Percentiles rank a stretch among this genome's conserved stretches.
These are phyloP conservation scores for Ischnus inquisitorius DNA, from an alignment of 2,888 invertebrate species.

Conservation along the genomic window DNA sequence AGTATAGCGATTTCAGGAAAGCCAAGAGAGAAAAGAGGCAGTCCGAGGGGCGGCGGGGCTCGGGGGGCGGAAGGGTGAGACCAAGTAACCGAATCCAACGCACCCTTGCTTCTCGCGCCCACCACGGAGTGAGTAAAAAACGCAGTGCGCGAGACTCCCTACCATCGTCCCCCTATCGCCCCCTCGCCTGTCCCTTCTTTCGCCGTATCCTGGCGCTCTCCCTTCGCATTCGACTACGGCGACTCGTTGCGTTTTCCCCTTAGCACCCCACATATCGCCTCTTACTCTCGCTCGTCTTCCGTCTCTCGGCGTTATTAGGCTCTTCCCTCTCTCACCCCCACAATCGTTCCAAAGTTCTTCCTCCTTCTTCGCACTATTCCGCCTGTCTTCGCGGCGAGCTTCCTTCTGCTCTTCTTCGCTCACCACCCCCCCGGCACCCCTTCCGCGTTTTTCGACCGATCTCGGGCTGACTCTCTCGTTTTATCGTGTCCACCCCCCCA, in stretches of 20 bases:
- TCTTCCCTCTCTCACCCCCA: slow-evolving; percentile 36
- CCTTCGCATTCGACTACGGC: slow-evolving; percentile 38
- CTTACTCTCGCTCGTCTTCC: slow-evolving; percentile 36
- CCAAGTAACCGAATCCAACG: slow-evolving; percentile 85
- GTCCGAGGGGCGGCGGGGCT: slow-evolving; percentile 75
- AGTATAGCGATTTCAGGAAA: slow-evolving; percentile 26
- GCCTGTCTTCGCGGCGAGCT: not conserved
- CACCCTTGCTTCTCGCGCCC: slow-evolving; percentile 79
- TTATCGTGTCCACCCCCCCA: slow-evolving; percentile 49
- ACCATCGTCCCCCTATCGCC: slow-evolving; percentile 40
- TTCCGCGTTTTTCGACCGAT: slow-evolving; percentile 3
- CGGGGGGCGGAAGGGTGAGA: slow-evolving; percentile 73
- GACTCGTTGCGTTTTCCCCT: slow-evolving; percentile 43
- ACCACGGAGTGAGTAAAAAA: slow-evolving; percentile 77
- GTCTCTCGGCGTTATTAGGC: slow-evolving; percentile 54
- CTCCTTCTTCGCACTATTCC: slow-evolving; percentile 4
- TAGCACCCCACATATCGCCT: slow-evolving; percentile 24
- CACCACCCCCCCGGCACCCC: not conserved
- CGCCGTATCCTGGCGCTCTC: slow-evolving; percentile 55
- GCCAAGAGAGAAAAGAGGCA: slow-evolving; percentile 60
- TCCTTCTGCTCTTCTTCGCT: slow-evolving; percentile 30
- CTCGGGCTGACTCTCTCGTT: slow-evolving; percentile 41
- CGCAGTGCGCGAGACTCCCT: slow-evolving; percentile 75
- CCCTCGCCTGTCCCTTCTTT: slow-evolving; percentile 57
- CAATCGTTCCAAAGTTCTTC: slow-evolving; percentile 44